phyloP scores from a whole-genome alignment of 64 coral and sea anemone genomes.

The Platygyra sinensis region DNA sequence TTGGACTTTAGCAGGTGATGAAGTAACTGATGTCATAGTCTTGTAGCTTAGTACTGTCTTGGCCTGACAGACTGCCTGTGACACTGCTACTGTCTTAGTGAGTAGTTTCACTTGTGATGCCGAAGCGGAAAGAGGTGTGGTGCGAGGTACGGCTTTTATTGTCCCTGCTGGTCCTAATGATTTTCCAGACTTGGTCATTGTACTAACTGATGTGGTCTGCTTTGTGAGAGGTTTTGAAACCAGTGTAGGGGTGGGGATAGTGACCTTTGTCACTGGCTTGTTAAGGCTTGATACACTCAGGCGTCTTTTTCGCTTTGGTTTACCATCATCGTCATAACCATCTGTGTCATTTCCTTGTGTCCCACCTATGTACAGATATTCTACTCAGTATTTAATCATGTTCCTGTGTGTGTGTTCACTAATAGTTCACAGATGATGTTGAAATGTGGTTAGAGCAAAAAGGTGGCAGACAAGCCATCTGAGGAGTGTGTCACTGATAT shows the following conservation, averaged over 20 bases:
- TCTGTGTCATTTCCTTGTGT: slow-evolving; percentile 52
- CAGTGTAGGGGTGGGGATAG: slow-evolving; percentile 51
- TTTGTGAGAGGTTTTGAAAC: slow-evolving; percentile 69
- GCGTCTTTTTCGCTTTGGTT: slow-evolving; percentile 74
- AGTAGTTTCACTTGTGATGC: slow-evolving; percentile 90
- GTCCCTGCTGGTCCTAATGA: slow-evolving; percentile 41
- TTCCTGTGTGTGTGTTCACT: not conserved
- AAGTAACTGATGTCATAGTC: slow-evolving; percentile 63
- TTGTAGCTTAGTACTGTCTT: slow-evolving; percentile 91
- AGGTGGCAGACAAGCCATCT: too few relatives aligned
- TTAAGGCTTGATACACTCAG: slow-evolving; percentile 59
- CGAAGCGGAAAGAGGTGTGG: slow-evolving; percentile 63
- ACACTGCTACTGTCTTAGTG: slow-evolving; percentile 85
- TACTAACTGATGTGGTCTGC: slow-evolving; percentile 78
- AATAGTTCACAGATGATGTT: too few relatives aligned
- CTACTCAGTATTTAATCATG: not conserved
- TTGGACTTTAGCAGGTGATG: slow-evolving; percentile 77
- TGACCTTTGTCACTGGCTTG: slow-evolving; percentile 80
- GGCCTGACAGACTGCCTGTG: slow-evolving; percentile 68
- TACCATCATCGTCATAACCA: slow-evolving; percentile 75
- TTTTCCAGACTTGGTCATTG: slow-evolving; percentile 93
- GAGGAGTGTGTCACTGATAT: too few relatives aligned
- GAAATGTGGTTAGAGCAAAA: too few relatives aligned
- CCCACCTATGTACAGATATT: not conserved
- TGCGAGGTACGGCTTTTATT: slow-evolving; percentile 59